Percentiles rank a stretch among this genome's conserved stretches.
Conservation (phyloP, 2,113 vertebrate genomes). For the Coptodon rendalli region DNA sequence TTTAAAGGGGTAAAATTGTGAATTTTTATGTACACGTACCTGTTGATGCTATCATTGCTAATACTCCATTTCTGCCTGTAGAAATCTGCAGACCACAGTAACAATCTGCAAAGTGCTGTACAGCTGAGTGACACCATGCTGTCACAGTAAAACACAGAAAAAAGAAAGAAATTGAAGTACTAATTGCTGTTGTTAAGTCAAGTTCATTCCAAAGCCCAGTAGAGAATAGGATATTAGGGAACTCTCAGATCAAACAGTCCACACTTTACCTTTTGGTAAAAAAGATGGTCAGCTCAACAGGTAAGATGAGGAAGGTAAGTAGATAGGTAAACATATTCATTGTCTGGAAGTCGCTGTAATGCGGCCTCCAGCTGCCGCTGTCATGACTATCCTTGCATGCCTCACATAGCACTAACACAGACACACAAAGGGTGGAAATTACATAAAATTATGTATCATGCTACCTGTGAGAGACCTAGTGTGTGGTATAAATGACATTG, state of each 20-base stretch:
- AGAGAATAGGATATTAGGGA: not conserved
- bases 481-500: not conserved
- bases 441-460: not conserved
- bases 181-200: not conserved
- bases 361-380: conserved; percentile 20
- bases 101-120: not conserved
- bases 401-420: conserved; percentile 68
- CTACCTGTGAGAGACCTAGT: not conserved
- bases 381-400: conserved; percentile 46
- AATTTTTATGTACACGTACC: not conserved
- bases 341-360: conserved; percentile 50
- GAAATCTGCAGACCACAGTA: not conserved
- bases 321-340: conserved; percentile 61
- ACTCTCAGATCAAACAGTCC: not conserved
- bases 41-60: not conserved
- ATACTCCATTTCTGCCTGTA: not conserved
- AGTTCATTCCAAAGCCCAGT: not conserved
- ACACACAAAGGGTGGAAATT: not conserved
- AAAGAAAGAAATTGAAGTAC: not conserved
- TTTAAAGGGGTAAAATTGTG: not conserved
- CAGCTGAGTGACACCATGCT: not conserved
- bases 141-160: not conserved
- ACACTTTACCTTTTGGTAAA: conserved; percentile 67
- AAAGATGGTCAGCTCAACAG: conserved; percentile 61
- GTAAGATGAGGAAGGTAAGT: conserved; percentile 72